Base-by-base conservation (phyloP, 2,888 invertebrate genomes). In the Cremastinae sp. region DNA sequence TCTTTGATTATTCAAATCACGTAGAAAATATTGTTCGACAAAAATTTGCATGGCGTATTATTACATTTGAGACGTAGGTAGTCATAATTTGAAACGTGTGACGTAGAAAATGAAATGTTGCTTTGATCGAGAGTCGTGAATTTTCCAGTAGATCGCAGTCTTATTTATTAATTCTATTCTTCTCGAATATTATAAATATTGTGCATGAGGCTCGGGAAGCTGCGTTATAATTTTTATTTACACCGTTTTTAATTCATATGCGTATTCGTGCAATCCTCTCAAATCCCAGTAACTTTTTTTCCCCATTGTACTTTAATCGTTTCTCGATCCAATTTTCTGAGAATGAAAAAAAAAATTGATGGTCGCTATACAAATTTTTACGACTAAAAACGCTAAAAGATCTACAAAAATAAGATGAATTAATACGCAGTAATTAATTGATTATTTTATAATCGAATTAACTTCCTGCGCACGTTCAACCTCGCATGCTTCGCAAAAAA, bases 171-270 rank as follows among this genome's bases (percentile, higher is more conserved):
- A 69, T 76, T 76, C 53, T 12, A 43, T 45, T 45, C 45, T 49
- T 5, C 36, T 43, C 4, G 18, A 47, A 64, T 34, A 12, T 51
- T 59, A 43, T 49, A 16, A 61, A 65, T 69, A 70, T 53, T 45
- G 62, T 87, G 88, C 88, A 88, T 88, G 89, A 89, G 88, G 86
- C 88, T 89, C 89, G 86, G 90, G 90, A 90, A 90, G 90, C 87
- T 90, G 90, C 90, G 90, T 90, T 90, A 89, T 87, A 82, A 85
- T 82, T 80, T 71, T 79, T 74, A 62, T 77, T 74, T 62, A 75
- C 71, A 74, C 68, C 49, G 45, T 64, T 38, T 47, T 49, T 14
- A 4, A 9, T 70, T 68, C 22, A 61, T 58, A 36, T 12, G 49
- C 56, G 45, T 47, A 56, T 62, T 34, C 28, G 9, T 22, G 34